phyloP scores from a whole-genome alignment of 2,113 vertebrate genomes.

The Shinisaurus crocodilurus region DNA sequence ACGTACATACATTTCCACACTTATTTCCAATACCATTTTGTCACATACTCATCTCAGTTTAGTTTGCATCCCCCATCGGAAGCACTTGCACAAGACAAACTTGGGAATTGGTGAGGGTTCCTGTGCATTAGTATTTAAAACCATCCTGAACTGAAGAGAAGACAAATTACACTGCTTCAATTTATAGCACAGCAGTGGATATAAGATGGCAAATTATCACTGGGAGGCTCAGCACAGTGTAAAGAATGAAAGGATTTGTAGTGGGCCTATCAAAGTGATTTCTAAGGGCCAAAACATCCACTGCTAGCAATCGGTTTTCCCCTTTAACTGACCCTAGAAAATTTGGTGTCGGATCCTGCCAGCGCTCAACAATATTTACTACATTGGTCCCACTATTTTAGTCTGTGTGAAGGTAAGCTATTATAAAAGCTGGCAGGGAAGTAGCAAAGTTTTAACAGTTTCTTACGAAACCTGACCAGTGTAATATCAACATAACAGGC shows the following conservation, averaged over 20 bases:
- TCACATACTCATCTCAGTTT: not conserved
- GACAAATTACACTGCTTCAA: not conserved
- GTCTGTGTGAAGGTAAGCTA: not conserved
- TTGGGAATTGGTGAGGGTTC: not conserved
- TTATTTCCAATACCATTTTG: not conserved
- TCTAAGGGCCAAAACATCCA: not conserved
- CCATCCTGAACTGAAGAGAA: not conserved
- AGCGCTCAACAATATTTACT: not conserved
- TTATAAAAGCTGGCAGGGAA: constrained; percentile 19
- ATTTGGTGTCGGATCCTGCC: not conserved
- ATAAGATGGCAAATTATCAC: not conserved
- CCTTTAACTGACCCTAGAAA: not conserved
- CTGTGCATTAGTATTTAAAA: not conserved
- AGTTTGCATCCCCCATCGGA: not conserved
- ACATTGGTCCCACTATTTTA: not conserved
- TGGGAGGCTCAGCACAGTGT: not conserved
- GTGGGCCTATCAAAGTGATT: not conserved
- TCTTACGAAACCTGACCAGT: constrained; percentile 50
- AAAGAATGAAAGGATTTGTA: not conserved
- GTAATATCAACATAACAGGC: constrained; percentile 54
- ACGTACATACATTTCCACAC: not conserved
- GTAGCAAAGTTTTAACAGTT: constrained; percentile 44
- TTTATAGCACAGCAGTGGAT: not conserved
- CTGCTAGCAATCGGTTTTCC: not conserved
- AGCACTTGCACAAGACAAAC: not conserved